phyloP scores from a whole-genome alignment of 2,113 vertebrate species.

The Gallinago paraguaiae region DNA sequence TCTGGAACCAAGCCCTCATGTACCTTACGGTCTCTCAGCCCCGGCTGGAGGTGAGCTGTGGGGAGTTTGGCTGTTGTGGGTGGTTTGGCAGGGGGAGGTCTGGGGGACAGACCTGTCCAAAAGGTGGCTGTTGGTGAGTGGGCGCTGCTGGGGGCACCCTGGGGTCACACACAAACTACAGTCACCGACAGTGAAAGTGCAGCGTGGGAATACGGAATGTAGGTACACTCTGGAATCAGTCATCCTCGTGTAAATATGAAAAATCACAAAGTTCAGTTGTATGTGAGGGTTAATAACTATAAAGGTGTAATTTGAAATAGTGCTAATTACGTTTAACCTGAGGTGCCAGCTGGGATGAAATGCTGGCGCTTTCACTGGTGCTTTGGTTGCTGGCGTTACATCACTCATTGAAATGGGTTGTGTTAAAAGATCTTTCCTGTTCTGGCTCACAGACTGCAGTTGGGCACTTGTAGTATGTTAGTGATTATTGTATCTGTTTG shows the following conservation, averaged over 20 bases:
- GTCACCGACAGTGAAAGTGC: background rate
- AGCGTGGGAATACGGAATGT: background rate
- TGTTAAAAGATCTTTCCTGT: background rate
- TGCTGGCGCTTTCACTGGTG: background rate
- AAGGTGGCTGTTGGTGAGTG: fast-evolving
- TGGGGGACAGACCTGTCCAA: background rate
- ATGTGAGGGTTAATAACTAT: background rate
- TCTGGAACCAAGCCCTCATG: fast-evolving
- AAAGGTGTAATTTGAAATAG: background rate
- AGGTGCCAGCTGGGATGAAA: background rate
- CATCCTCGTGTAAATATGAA: background rate
- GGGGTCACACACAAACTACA: fast-evolving
- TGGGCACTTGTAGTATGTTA: background rate
- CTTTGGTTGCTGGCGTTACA: too few relatives aligned
- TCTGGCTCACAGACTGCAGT: background rate
- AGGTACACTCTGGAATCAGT: fast-evolving
- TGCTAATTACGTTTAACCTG: background rate
- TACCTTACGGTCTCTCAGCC: fast-evolving
- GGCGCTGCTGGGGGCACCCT: background rate
- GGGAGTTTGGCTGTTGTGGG: background rate
- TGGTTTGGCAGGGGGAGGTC: background rate
- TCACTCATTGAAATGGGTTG: background rate
- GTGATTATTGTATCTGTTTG: background rate
- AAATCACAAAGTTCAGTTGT: background rate
- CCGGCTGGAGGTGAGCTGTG: fast-evolving